phyloP scores from a whole-genome alignment of 2,888 invertebrate species.

The Temnothorax unifasciatus region DNA sequence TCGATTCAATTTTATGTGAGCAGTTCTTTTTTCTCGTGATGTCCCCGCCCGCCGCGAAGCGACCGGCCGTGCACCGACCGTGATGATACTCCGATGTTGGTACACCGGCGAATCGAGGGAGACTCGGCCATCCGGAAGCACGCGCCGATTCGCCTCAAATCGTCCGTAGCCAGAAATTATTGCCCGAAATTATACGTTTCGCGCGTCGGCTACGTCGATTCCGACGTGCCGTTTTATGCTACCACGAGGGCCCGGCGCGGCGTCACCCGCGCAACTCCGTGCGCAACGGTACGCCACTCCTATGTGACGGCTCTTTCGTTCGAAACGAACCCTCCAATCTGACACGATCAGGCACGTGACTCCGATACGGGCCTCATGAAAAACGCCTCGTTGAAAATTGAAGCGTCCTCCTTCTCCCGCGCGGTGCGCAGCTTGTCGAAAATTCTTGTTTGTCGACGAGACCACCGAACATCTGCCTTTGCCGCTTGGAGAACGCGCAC shows the following conservation, averaged over 20 bases:
- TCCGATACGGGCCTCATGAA: constrained; percentile 30
- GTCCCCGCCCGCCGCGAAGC: constrained; percentile 32
- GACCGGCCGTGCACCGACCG: background rate
- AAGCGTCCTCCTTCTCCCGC: constrained; percentile 32
- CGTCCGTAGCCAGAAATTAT: constrained; percentile 81
- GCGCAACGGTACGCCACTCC: constrained; percentile 33
- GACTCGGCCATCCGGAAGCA: constrained; percentile 77
- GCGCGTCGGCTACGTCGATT: constrained; percentile 62
- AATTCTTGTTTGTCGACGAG: constrained; percentile 56
- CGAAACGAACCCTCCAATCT: constrained; percentile 49
- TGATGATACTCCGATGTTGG: constrained; percentile 32
- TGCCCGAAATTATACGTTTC: constrained; percentile 80
- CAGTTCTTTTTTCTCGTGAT: constrained; percentile 28
- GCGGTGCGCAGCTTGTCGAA: background rate
- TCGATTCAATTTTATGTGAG: constrained; percentile 79
- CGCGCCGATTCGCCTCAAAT: constrained; percentile 82
- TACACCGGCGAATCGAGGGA: constrained; percentile 58
- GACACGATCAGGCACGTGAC: constrained; percentile 62
- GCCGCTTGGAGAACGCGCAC: background rate
- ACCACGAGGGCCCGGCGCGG: constrained; percentile 18
- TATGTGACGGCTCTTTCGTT: constrained; percentile 43
- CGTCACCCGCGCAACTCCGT: constrained; percentile 35
- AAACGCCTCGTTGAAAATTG: constrained; percentile 58
- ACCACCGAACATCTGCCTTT: constrained; percentile 59
- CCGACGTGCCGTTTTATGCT: constrained; percentile 43